Evolutionary conservation across 1,140 invertebrate species (phyloP).

Genomic region (Arion vulgaris): DNA sequence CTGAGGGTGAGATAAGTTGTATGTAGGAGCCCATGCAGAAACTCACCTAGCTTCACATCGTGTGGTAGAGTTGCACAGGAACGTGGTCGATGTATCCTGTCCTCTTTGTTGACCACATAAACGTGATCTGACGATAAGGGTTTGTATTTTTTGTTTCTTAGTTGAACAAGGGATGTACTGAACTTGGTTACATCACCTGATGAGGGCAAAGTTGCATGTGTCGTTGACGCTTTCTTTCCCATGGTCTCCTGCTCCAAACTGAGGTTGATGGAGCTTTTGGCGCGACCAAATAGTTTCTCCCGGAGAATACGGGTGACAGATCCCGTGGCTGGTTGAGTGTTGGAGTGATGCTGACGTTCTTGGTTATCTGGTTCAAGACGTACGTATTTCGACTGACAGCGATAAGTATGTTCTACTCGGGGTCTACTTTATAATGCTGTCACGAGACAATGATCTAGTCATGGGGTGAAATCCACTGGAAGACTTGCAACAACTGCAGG

Average conservation of each 20-base stretch:
- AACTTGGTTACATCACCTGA: neutral
- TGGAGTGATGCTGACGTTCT: slow-evolving; percentile 1
- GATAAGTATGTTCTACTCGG: neutral
- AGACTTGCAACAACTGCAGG: neutral
- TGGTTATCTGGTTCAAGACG: neutral
- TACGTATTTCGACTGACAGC: neutral
- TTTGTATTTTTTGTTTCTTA: slow-evolving; percentile 43
- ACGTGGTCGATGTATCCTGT: slow-evolving; percentile 36
- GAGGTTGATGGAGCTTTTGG: slow-evolving; percentile 44
- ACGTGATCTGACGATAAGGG: slow-evolving; percentile 38
- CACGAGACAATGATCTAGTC: slow-evolving; percentile 29
- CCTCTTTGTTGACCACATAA: slow-evolving; percentile 42
- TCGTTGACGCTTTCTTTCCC: neutral
- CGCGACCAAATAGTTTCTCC: slow-evolving; percentile 38
- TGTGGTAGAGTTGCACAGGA: slow-evolving; percentile 53
- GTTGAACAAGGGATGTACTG: slow-evolving; percentile 39
- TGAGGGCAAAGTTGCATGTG: neutral
- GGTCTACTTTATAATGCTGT: neutral
- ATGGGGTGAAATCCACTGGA: slow-evolving; percentile 11
- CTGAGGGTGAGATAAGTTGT: neutral
- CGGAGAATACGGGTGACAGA: slow-evolving; percentile 43
- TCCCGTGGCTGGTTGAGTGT: slow-evolving; percentile 14
- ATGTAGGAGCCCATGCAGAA: neutral
- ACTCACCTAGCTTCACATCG: slow-evolving; percentile 54
- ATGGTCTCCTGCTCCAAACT: slow-evolving; percentile 25